A percentile compares a stretch with the other conserved stretches of the same genome.
These are phyloP conservation scores for Chalcosyrphus nemorum DNA, from an alignment of 2,888 invertebrate genomes.

Conservation along the genomic window DNA sequence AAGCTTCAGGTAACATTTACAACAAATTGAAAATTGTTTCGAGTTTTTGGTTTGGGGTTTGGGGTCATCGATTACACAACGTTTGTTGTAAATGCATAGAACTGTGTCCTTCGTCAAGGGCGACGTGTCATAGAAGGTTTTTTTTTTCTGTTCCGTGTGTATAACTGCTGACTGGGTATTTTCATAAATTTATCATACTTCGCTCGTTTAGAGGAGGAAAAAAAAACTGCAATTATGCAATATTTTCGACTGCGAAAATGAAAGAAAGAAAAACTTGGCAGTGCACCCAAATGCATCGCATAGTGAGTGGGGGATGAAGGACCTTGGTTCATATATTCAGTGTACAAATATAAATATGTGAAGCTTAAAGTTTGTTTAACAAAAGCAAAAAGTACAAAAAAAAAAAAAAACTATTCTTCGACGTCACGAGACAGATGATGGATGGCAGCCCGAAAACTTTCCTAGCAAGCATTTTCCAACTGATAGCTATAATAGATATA, in stretches of 20 bases:
- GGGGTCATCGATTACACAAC: constrained; percentile 59
- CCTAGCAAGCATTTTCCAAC: neutral
- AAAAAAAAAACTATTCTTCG: neutral
- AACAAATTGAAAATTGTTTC: neutral
- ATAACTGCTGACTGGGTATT: neutral
- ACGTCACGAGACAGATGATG: constrained; percentile 60
- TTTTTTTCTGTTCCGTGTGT: too few relatives aligned
- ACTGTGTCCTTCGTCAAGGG: constrained; percentile 74
- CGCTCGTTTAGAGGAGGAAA: neutral
- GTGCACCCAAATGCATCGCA: constrained; percentile 20
- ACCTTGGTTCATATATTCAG: constrained; percentile 38
- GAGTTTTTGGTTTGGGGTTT: too few relatives aligned
- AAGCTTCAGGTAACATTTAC: constrained; percentile 78
- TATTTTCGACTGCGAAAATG: neutral
- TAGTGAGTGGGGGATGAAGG: constrained; percentile 42
- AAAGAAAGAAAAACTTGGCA: constrained; percentile 46
- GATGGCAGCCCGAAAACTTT: neutral
- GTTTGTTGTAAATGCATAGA: constrained; percentile 10
- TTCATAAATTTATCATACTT: neutral
- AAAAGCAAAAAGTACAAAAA: neutral
- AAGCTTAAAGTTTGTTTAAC: constrained; percentile 27
- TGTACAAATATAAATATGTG: neutral
- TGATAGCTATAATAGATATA: neutral
- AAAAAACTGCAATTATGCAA: constrained; percentile 42
- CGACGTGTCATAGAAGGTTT: constrained; percentile 34